phyloP scores from a whole-genome alignment of 2,888 invertebrate genomes.

The Caenorhabditis zanzibari region DNA sequence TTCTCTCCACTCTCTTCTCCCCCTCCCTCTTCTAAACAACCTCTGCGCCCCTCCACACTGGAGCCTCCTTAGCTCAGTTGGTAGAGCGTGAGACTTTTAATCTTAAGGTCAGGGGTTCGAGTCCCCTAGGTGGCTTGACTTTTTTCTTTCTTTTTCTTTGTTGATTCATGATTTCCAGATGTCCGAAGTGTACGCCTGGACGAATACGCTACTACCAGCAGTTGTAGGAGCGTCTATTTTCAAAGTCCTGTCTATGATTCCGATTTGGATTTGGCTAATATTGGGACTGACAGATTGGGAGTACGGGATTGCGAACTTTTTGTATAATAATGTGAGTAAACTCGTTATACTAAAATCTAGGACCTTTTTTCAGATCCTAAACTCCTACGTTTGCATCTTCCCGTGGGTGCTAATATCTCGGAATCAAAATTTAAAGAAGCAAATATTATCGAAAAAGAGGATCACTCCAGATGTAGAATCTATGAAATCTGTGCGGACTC shows the following conservation, averaged over 20 bases:
- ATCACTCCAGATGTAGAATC: conserved; percentile 11
- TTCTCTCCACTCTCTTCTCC: background rate
- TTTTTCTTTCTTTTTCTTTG: conserved; percentile 42
- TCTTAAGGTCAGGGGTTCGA: conserved; percentile 76
- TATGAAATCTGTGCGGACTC: conserved; percentile 15
- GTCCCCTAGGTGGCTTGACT: conserved; percentile 70
- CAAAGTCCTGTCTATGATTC: conserved; percentile 47
- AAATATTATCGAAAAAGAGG: conserved; percentile 26
- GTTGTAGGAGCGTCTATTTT: conserved; percentile 43
- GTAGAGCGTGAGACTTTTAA: conserved; percentile 80
- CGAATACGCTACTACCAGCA: conserved; percentile 52
- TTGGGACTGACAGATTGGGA: conserved; percentile 48
- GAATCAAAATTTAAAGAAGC: conserved; percentile 33
- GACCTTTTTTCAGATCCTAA: conserved; percentile 43
- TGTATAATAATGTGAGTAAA: conserved; percentile 59
- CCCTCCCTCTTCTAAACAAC: background rate
- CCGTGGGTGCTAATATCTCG: conserved; percentile 51
- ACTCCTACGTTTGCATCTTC: conserved; percentile 46
- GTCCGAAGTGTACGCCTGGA: conserved; percentile 58
- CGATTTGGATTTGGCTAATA: conserved; percentile 60
- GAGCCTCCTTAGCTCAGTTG: conserved; percentile 71
- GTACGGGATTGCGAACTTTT: conserved; percentile 57
- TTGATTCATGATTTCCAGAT: conserved; percentile 46
- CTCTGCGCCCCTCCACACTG: background rate
- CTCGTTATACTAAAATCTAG: background rate